Evolutionary conservation across 1,140 invertebrate genomes (phyloP), one percentile per base, ranked within the genome.

Genomic region (Achatina immaculata): DNA sequence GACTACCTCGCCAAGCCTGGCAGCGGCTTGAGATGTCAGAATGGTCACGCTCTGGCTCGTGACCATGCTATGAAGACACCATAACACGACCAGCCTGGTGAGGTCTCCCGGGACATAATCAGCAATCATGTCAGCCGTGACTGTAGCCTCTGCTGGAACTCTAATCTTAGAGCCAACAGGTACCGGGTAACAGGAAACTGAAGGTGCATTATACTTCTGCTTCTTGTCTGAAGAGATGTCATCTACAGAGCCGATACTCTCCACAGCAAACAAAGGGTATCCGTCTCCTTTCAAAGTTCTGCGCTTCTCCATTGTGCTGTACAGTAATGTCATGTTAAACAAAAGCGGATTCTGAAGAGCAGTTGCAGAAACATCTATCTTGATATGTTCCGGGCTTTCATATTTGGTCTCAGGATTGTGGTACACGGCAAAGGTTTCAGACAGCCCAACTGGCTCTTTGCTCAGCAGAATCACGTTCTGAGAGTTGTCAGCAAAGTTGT

Each of bases 221-320:
- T 66, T 82, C 43, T 71, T 74, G 31, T 21, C 24, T 0, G 19
- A 16, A 0, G 40, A 28, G 3, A 65, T 1, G 21, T 42, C 74
- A 0, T 58, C 68, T 21, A 51, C 77, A 2, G 43, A 28, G 24
- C 81, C 81, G 3, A 73, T 36, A 11, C 72, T 76, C 40, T 82
- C 81, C 38, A 82, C 36, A n/a, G 81, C 66, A 43, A 82, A 82
- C 45, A 82, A 36, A 24, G 81, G 81, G n/a, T 76, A 78, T 51
- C 81, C 36, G 31, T 76, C 71, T 78, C 81, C 68, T 72, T 82
- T 55, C 65, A 42, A 11, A 38, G 62, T 11, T 45, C 42, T 11
- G 21, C 62, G 36, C 31, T 78, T 40, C 19, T 68, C 81, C 81
- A 82, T 82, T 34, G 65, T 40, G 45, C 81, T 82, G 69, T 82